Evolutionary conservation across 2,797 vertebrate species (phyloP), one percentile per base, ranked within the genome.

Genomic region (Hoplostethus mediterraneus): DNA sequence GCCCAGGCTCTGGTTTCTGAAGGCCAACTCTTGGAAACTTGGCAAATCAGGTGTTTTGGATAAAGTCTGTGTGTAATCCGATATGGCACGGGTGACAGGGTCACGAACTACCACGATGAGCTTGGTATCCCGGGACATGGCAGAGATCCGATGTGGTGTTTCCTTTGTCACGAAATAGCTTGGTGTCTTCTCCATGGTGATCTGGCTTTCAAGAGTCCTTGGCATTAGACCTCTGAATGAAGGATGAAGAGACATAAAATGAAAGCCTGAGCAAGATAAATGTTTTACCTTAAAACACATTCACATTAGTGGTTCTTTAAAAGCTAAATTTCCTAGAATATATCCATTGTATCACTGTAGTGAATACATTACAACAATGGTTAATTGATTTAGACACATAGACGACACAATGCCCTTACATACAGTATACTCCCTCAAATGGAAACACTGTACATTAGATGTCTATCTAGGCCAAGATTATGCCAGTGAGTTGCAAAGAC

Each of bases 151-250:
- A 5, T 88, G 93, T 0, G 97, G 97, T 0, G 96, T 96, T 63
- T 97, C 97, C 44, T 95, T 94, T 6, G 97, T 98, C 77, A 98
- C 96, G 0, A 97, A 98, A 85, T 98, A 98, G 90, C 97, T 97
- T 54, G 97, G 97, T 0, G 97, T 98, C 91, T 98, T 98, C 93
- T 98, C 97, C 93, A 98, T 96, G 0, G 97, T 98, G 92, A 98
- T 96, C 92, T 98, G 97, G 81, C 92, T 95, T 79, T 97, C 96
- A 0, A 97, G 91, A 0, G 97, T 97, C 53, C 97, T 93, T 0
- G 97, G 97, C 97, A 98, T 98, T 87, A 98, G 92, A 81, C 94
- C 94, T 93, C 97, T 98, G 91, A 33, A 72, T 75, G 51, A 82
- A 75, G 89, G 48, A 84, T 5, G 30, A 67, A 80, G 84, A 38